These are phyloP conservation scores for Ypsolopha sequella DNA, from an alignment of 2,888 invertebrate species.

Conservation along the genomic window DNA sequence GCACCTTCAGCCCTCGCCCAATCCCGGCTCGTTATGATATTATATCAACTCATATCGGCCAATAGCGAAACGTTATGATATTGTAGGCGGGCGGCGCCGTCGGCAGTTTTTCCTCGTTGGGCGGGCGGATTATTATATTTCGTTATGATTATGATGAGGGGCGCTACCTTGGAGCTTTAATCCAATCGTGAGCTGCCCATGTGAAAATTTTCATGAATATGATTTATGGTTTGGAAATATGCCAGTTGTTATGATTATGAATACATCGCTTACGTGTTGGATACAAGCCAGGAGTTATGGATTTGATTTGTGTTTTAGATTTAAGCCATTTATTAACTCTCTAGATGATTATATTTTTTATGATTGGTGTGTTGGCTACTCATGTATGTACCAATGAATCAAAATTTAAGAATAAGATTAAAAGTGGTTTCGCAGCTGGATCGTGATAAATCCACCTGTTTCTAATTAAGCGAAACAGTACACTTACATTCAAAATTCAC, in stretches of 20 bases:
- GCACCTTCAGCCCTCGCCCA: slow-evolving; percentile 52
- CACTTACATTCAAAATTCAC: too few relatives aligned
- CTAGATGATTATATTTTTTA: too few relatives aligned
- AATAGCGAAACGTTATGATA: slow-evolving; percentile 69
- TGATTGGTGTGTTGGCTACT: too few relatives aligned
- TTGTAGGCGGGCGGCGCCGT: slow-evolving; percentile 58
- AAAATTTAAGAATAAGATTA: too few relatives aligned
- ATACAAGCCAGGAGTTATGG: neutral
- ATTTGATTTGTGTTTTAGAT: neutral
- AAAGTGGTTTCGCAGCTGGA: too few relatives aligned
- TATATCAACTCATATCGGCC: slow-evolving; percentile 70
- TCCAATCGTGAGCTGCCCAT: slow-evolving; percentile 14
- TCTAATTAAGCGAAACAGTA: too few relatives aligned
- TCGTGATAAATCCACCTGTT: too few relatives aligned
- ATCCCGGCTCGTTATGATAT: slow-evolving; percentile 73
- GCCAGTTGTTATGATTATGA: neutral
- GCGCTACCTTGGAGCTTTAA: slow-evolving; percentile 19
- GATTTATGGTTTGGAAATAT: neutral
- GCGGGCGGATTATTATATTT: slow-evolving; percentile 66
- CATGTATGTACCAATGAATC: too few relatives aligned
- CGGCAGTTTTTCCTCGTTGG: slow-evolving; percentile 49
- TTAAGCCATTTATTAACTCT: too few relatives aligned
- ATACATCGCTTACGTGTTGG: neutral
- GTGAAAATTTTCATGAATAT: neutral
- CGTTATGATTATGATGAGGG: slow-evolving; percentile 62